Base-by-base conservation (phyloP, 2,888 invertebrate species). In the Horisme vitalbata region DNA sequence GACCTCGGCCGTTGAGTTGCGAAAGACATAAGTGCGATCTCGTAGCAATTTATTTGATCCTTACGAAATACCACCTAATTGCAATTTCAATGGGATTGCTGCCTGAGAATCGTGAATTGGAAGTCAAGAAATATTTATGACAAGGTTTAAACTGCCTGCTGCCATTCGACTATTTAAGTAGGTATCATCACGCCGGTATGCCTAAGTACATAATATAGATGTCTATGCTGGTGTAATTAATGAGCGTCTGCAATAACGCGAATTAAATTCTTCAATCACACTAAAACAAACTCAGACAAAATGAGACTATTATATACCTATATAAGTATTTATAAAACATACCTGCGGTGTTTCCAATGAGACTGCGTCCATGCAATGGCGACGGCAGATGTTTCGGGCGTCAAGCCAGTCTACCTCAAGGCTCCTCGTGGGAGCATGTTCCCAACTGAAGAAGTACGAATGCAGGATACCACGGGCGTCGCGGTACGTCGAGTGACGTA, bases 361-460 rank as follows among this genome's bases (percentile, higher is more conserved):
- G 12, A 97, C 96, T 62, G 96, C 96, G 83, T 97, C 97, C 97
- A 97, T 97, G 79, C 97, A 97, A 72, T 96, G 96, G 59, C 96
- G 92, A 55, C 97, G 93, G 85, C 97, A 97, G 71, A 96, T 96
- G 83, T 97, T 97, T 61, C 97, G 92, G 20, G 97, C 94, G 76
- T 97, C 97, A 38, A 97, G 84, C 97, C 97, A 97, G 75, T 97
- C 96, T 1, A 97, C 96, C 83, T 96, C 96, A 55, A 96, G 84
- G 64, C 90, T 94, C 62, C 94, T 92, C 14, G 96, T 96, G 1
- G 96, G 95, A 34, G 92, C 91, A 75, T 96, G 96, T 65, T 96
- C 96, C 96, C 96, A 96, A 75, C 96, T 96, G 93, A 97, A 97
- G 94, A 97, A 97, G 89, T 97, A 97, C 13, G 96, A 95, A 78